Base-by-base conservation (phyloP, 2,888 invertebrate genomes). In the Pammene fasciana region DNA sequence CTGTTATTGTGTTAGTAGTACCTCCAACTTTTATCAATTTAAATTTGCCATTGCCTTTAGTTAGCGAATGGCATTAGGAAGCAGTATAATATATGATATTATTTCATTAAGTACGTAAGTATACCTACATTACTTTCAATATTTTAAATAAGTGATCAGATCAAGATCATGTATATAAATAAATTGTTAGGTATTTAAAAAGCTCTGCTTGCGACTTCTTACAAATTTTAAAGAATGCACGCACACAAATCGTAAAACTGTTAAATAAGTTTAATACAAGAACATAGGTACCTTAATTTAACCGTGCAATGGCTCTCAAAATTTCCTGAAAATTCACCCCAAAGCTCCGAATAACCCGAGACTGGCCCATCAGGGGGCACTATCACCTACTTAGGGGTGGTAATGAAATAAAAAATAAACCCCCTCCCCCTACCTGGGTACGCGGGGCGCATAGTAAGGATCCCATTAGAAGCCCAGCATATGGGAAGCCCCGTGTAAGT, bases 371-470 rank as follows among this genome's bases (percentile, higher is more conserved):
- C 59, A 74, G 71, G 60, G 72, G 71, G 56, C 73, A 80, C 78
- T 78, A 79, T 78, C 79, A 77, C 77, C 76, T 76, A 76, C 79
- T 80, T 76, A 74, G 72, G 79, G 81, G 80, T 75, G 78, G 81
- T 77, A 79, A 78, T 78, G 78, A 79, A 78, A 81, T 81, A 81
- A 82, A 82, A 82, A 80, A 75, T 76, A 74, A 75, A 68, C 75
- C 73, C 72, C 66, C 70, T 65, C 48, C 71, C 73, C 65, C 61
- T 76, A 82, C 79, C 76, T 78, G 75, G 7, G 75, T 67, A 72
- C 80, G 79, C 72, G 78, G 72, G 48, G 59, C 61, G 82, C 79
- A 81, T 81, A 79, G 75, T 76, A 81, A 81, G 73, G 68, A 60
- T 72, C 62, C 59, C 52, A 77, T 81, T 78, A 79, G 46, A 59